Evolutionary conservation across 1,140 invertebrate genomes (phyloP).

Genomic region (Zaprionus ornatus): DNA sequence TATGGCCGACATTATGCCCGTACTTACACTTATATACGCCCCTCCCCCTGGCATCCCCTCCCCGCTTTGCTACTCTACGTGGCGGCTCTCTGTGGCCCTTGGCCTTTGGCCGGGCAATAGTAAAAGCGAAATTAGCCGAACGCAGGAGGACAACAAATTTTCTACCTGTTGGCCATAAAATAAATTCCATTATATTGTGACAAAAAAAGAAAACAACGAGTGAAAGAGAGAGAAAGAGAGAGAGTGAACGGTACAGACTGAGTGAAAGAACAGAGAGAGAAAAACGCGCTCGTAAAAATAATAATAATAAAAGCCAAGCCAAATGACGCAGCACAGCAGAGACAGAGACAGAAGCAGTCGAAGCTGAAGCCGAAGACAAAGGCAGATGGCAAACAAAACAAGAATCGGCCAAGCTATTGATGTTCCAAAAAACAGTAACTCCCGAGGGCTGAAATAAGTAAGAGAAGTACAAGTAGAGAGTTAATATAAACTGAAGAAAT

Average conservation of each 20-base stretch:
- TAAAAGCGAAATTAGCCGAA: conserved; percentile 76
- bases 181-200: conserved; percentile 77
- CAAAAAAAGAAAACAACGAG: conserved; percentile 25
- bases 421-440: conserved; percentile 12
- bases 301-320: conserved; percentile 59
- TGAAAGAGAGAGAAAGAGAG: not conserved
- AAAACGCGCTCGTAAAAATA: conserved; percentile 58
- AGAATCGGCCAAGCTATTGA: conserved; percentile 21
- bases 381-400: conserved; percentile 43
- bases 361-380: conserved; percentile 19
- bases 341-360: not conserved
- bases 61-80: not conserved
- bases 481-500: not conserved
- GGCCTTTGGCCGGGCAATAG: conserved; percentile 60
- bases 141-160: conserved; percentile 73
- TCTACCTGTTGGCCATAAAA: conserved; percentile 81
- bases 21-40: conserved; percentile 41
- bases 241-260: not conserved
- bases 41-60: not conserved
- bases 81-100: conserved; percentile 30
- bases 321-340: conserved; percentile 42
- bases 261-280: conserved; percentile 17
- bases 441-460: not conserved
- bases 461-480: not conserved
- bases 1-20: conserved; percentile 62